Conservation (phyloP, 2,113 vertebrate genomes). For the Osmerus eperlanus region DNA sequence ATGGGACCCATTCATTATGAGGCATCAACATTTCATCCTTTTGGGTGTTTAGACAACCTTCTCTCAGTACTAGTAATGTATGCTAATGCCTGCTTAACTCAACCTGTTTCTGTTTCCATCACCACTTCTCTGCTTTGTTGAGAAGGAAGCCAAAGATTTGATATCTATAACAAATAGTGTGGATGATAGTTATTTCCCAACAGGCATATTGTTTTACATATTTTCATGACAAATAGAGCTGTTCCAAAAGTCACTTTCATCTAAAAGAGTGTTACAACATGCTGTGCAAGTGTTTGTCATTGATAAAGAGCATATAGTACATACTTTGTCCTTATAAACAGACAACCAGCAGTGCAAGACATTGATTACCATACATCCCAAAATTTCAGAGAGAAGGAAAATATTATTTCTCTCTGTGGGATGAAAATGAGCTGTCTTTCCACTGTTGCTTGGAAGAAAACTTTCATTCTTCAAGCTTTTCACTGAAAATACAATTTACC, state of each 20-base stretch:
- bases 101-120: too few species aligned
- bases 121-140: not conserved
- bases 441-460: not conserved
- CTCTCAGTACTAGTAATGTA: too few species aligned
- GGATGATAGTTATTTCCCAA: not conserved
- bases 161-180: not conserved
- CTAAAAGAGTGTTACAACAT: not conserved
- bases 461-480: not conserved
- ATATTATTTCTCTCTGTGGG: not conserved
- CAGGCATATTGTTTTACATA: not conserved
- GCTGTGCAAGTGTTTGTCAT: not conserved
- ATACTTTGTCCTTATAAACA: conserved; percentile 1
- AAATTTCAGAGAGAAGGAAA: not conserved
- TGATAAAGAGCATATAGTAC: too few species aligned
- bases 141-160: not conserved
- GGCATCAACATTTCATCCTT: too few species aligned
- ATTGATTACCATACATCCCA: conserved; percentile 10
- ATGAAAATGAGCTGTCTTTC: not conserved
- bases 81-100: too few species aligned
- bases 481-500: not conserved
- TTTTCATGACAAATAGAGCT: not conserved
- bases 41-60: too few species aligned
- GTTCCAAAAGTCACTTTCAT: not conserved
- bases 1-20: too few species aligned
- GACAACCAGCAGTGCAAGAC: not conserved